Evolutionary conservation across 2,113 vertebrate genomes (phyloP), one percentile per base, ranked within the genome.

Genomic region (Oryzias curvinotus): DNA sequence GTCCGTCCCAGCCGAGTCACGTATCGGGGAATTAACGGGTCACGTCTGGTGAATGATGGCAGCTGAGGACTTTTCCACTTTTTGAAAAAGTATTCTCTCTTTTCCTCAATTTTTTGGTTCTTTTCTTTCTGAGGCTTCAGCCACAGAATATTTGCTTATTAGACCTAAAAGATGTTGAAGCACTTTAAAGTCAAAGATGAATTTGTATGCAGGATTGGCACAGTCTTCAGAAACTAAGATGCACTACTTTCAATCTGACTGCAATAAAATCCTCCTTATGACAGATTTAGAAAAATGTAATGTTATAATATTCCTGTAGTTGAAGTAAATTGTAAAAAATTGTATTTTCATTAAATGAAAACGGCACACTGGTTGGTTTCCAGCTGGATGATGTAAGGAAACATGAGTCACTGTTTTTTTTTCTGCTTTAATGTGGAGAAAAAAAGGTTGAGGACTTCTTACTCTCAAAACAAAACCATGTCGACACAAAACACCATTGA

Each of bases 1-100:
- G 97, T 99, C 1, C 90, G 97, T 0, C 96, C 97, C 0, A 94
- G 96, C 85, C 88, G 97, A 6, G 93, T 98, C 5, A 96, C 96
- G 43, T 96, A 97, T 52, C 91, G 94, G 0, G 97, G 97, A 0
- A 98, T 99, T 62, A 98, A 93, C 0, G 97, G 97, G 0, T 87
- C 94, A 0, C 94, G 91, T 57, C 87, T 98, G 1, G 93, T 98
- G 23, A 93, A 93, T 1, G 95, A 97, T 5, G 81, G 72, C 4
- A 89, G 91, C 68, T 96, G 77, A 91, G 64, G 60, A 52, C 26
- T 54, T 15, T 4, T 5, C n/a, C n/a, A n/a, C n/a, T n/a, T n/a
- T n/a, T n/a, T n/a, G n/a, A n/a, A n/a, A n/a, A n/a, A 25, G 50
- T 5, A 1, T 28, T 28, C 16, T 30, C 57, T 25, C 49, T 42